These are phyloP conservation scores for Bambusicola thoracicus DNA, from an alignment of 2,113 vertebrate genomes.

Conservation along the genomic window DNA sequence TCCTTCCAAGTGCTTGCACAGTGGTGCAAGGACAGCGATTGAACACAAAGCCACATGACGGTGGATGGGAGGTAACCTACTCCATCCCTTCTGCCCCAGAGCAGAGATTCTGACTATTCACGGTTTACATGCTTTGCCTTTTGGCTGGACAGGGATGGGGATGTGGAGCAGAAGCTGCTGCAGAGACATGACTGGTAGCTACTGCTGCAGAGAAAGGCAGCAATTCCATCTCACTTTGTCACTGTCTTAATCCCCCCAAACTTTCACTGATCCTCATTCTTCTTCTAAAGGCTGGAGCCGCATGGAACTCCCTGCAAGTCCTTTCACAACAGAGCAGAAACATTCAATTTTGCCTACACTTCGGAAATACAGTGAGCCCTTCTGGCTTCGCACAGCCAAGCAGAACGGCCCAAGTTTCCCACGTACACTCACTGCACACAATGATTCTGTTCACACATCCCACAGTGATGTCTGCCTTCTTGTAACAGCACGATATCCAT, in stretches of 20 bases:
- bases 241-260: neutral
- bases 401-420: neutral
- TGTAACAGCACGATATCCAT: neutral
- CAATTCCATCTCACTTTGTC: neutral
- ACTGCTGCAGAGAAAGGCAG: neutral
- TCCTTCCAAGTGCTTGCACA: neutral
- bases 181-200: neutral
- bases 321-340: neutral
- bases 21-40: neutral
- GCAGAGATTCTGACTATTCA: neutral
- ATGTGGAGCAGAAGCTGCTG: neutral
- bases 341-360: neutral
- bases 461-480: neutral
- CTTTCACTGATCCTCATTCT: neutral
- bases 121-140: neutral
- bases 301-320: neutral
- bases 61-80: neutral
- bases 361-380: neutral
- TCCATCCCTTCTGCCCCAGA: neutral
- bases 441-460: neutral
- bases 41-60: neutral
- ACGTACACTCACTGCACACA: accelerated
- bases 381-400: neutral
- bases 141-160: neutral
- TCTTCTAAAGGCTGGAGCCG: neutral